Percentiles rank a stretch among this genome's conserved stretches.
Evolutionary conservation across 2,888 invertebrate species (phyloP).

Genomic region (Acholoe squamosa): DNA sequence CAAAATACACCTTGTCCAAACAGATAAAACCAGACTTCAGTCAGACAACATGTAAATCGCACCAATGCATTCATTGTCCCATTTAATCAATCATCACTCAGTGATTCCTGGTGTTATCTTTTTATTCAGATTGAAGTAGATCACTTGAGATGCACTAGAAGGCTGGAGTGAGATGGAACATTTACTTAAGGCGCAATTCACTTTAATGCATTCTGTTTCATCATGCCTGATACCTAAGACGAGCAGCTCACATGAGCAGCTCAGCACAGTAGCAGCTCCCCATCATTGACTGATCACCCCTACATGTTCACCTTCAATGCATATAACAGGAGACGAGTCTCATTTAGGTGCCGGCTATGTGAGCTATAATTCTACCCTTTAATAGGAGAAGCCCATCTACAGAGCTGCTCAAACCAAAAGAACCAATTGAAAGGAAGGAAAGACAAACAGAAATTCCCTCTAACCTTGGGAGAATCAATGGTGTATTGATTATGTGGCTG

Average conservation of each 20-base stretch:
- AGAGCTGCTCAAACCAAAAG: neutral
- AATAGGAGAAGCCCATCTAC: neutral
- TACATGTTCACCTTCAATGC: neutral
- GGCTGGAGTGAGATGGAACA: neutral
- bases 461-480: neutral
- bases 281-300: neutral
- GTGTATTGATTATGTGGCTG: conserved; percentile 9
- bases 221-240: neutral
- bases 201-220: conserved; percentile 19
- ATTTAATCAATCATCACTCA: no score
- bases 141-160: neutral
- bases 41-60: no score
- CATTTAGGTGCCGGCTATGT: neutral
- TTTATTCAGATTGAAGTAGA: neutral
- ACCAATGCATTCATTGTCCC: no score
- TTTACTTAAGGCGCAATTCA: neutral
- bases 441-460: neutral
- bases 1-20: no score
- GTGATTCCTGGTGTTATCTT: no score
- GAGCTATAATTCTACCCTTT: neutral
- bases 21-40: no score
- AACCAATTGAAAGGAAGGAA: conserved; percentile 12
- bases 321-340: neutral
- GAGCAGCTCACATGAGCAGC: conserved; percentile 27
- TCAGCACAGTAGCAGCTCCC: neutral